Conservation (phyloP, 2,888 invertebrate species). For the Epirrhoe tristata region DNA sequence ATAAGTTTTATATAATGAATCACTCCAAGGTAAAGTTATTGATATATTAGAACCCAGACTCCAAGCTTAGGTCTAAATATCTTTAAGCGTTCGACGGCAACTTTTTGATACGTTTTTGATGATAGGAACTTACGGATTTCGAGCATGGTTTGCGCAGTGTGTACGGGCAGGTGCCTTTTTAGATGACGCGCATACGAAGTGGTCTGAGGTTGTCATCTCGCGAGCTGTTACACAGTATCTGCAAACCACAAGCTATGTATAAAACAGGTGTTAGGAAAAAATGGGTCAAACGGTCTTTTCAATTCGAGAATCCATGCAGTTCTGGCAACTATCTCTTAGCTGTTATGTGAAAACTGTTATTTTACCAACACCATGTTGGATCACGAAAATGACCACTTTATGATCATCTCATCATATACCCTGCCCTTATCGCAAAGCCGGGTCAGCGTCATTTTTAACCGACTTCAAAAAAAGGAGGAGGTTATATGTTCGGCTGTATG, state of each 20-base stretch:
- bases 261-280: not conserved
- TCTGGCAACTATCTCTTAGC: too few relatives aligned
- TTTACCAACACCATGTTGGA: too few relatives aligned
- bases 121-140: conserved; percentile 64
- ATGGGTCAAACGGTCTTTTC: too few relatives aligned
- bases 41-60: not conserved
- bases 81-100: not conserved
- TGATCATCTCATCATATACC: too few relatives aligned
- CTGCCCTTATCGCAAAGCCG: too few relatives aligned
- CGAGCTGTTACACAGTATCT: conserved; percentile 73
- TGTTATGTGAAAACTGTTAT: too few relatives aligned
- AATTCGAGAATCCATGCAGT: too few relatives aligned
- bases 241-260: conserved; percentile 20
- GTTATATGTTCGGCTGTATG: too few relatives aligned
- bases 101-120: not conserved
- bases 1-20: not conserved
- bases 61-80: not conserved
- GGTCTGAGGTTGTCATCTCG: conserved; percentile 61
- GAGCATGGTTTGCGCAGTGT: conserved; percentile 65
- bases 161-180: conserved; percentile 55
- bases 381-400: too few relatives aligned
- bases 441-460: too few relatives aligned
- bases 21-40: not conserved
- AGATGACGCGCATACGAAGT: conserved; percentile 55
- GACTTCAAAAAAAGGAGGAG: too few relatives aligned